Conservation (phyloP, 2,113 vertebrate species). For the Tinamus guttatus region DNA sequence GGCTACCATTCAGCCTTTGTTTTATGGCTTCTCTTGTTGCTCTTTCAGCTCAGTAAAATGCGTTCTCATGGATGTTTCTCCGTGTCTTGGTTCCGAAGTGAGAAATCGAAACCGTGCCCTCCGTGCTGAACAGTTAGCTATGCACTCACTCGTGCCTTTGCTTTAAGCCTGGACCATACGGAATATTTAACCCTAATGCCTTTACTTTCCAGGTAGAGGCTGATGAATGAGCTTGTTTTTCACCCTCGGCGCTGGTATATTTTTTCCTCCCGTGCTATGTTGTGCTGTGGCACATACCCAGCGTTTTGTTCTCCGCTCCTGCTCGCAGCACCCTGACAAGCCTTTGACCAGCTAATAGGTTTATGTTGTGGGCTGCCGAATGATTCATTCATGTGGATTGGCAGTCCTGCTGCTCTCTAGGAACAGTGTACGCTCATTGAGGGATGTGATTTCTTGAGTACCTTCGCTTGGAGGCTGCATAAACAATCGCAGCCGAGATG, state of each 20-base stretch:
- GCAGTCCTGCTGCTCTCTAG: slow-evolving; percentile 66
- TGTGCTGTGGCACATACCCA: not conserved
- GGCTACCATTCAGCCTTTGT: slow-evolving; percentile 17
- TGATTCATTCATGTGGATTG: slow-evolving; percentile 64
- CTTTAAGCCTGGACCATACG: not conserved
- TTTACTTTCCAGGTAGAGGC: not conserved
- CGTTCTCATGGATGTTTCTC: not conserved
- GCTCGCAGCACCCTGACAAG: slow-evolving; percentile 10
- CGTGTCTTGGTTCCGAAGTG: not conserved
- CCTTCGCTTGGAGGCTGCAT: not conserved
- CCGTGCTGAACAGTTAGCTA: not conserved
- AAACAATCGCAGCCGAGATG: not conserved
- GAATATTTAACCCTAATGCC: not conserved
- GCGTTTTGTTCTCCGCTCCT: slow-evolving; percentile 31
- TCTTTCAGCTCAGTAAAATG: slow-evolving; percentile 13
- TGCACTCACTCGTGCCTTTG: not conserved
- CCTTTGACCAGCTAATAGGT: slow-evolving; percentile 56
- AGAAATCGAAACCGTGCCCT: not conserved
- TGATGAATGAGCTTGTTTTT: not conserved
- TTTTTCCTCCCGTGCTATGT: not conserved
- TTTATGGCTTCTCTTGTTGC: slow-evolving; percentile 35
- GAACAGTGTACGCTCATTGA: slow-evolving; percentile 43
- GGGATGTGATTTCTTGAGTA: slow-evolving; percentile 10
- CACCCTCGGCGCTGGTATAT: not conserved
- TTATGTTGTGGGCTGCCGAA: slow-evolving; percentile 56